phyloP scores from a whole-genome alignment of 1,140 invertebrate genomes.

The Drosophila subpulchrella region DNA sequence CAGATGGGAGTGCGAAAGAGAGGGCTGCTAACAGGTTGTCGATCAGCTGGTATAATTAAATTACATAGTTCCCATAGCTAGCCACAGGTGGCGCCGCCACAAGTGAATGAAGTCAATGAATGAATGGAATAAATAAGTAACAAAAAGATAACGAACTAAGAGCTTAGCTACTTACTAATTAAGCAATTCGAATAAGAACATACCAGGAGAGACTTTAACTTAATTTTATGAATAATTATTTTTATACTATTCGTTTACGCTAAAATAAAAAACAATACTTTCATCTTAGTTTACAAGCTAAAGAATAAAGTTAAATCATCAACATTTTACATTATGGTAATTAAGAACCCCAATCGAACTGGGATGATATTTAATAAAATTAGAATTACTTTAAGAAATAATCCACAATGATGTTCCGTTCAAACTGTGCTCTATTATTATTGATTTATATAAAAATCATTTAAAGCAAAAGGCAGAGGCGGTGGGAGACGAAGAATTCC shows the following conservation, averaged over 20 bases:
- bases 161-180: not conserved
- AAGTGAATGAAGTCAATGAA: conserved; percentile 17
- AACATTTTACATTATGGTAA: too few species aligned
- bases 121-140: conserved; percentile 17
- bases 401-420: not conserved
- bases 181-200: not conserved
- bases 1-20: conserved; percentile 23
- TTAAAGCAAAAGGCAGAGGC: conserved; percentile 3
- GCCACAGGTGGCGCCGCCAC: conserved; percentile 16
- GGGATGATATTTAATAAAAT: not conserved
- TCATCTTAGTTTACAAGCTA: too few species aligned
- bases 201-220: too few species aligned
- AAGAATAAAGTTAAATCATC: too few species aligned
- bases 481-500: conserved; percentile 5
- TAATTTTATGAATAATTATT: too few species aligned
- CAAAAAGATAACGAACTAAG: not conserved
- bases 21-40: conserved; percentile 59
- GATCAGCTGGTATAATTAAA: conserved; percentile 48
- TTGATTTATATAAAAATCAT: conserved; percentile 36
- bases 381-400: too few species aligned
- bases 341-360: too few species aligned
- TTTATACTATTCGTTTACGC: too few species aligned
- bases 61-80: not conserved
- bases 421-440: conserved; percentile 28
- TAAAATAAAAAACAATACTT: too few species aligned